Evolutionary conservation across 2,113 vertebrate genomes (phyloP).

Genomic region (Dryoscopus gambensis): DNA sequence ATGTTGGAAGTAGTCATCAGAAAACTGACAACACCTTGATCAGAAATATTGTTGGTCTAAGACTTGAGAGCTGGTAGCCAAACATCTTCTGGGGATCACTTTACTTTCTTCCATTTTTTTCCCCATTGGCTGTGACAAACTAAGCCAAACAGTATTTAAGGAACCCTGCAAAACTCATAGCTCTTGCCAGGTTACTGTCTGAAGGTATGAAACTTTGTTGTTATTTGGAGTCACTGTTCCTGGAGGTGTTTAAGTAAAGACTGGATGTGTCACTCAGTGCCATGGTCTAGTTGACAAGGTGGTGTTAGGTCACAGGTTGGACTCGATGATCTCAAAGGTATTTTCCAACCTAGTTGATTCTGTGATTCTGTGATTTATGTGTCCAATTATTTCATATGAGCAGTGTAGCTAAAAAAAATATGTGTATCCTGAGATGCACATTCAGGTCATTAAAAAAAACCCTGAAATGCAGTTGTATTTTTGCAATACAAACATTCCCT

Average conservation of each 20-base stretch:
- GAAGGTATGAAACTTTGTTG: not conserved
- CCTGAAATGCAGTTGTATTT: not conserved
- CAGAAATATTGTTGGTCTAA: not conserved
- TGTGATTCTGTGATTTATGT: not conserved
- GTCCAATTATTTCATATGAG: not conserved
- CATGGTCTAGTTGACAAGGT: not conserved
- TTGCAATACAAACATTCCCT: not conserved
- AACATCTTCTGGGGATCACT: not conserved
- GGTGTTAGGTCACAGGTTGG: not conserved
- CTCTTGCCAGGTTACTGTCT: not conserved
- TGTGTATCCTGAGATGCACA: not conserved
- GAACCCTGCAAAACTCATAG: not conserved
- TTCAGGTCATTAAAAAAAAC: not conserved
- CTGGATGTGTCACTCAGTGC: not conserved
- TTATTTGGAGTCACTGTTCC: not conserved
- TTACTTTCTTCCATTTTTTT: not conserved
- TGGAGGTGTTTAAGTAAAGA: not conserved
- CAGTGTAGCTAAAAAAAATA: not conserved
- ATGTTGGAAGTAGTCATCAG: not conserved
- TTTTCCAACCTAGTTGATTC: not conserved
- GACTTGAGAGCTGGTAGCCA: not conserved
- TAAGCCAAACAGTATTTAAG: not conserved
- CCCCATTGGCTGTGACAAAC: not conserved
- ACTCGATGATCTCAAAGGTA: not conserved
- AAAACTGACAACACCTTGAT: not conserved